Percentiles rank a stretch among this genome's conserved stretches.
These are phyloP conservation scores for Bombus superbus DNA, from an alignment of 1,140 invertebrate genomes.

Conservation along the genomic window DNA sequence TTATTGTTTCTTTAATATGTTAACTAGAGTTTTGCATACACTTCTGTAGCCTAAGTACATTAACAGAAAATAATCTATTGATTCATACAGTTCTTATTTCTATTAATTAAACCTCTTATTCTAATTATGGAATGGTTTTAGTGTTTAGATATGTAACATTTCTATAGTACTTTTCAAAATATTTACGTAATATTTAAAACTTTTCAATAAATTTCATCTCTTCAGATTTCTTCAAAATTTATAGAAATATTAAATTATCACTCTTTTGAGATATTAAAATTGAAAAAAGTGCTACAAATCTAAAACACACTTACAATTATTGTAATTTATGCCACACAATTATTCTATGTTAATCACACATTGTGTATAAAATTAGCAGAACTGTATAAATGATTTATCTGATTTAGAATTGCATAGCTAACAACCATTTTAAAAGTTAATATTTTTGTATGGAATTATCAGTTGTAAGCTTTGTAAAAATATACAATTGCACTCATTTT, in stretches of 20 bases:
- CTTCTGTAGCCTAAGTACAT: slow-evolving; percentile 65
- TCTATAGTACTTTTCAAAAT: neutral
- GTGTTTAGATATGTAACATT: slow-evolving; percentile 50
- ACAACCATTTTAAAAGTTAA: slow-evolving; percentile 36
- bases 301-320: slow-evolving; percentile 26
- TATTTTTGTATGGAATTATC: slow-evolving; percentile 12
- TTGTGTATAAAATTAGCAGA: slow-evolving; percentile 44
- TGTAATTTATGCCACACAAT: slow-evolving; percentile 24
- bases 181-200: neutral
- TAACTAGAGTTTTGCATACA: slow-evolving; percentile 62
- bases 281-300: slow-evolving; percentile 39
- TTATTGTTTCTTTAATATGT: slow-evolving; percentile 58
- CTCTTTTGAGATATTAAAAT: slow-evolving; percentile 10
- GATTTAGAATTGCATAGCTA: slow-evolving; percentile 35
- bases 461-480: slow-evolving; percentile 33
- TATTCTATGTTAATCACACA: slow-evolving; percentile 33
- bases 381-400: slow-evolving; percentile 34
- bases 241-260: neutral
- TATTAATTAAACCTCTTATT: slow-evolving; percentile 48
- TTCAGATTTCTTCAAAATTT: neutral
- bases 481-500: slow-evolving; percentile 31
- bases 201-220: neutral
- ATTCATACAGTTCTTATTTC: slow-evolving; percentile 49
- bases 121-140: slow-evolving; percentile 55
- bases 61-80: slow-evolving; percentile 61